Evolutionary conservation across 2,797 vertebrate genomes (phyloP).

Genomic region (Chrysocyon brachyurus): DNA sequence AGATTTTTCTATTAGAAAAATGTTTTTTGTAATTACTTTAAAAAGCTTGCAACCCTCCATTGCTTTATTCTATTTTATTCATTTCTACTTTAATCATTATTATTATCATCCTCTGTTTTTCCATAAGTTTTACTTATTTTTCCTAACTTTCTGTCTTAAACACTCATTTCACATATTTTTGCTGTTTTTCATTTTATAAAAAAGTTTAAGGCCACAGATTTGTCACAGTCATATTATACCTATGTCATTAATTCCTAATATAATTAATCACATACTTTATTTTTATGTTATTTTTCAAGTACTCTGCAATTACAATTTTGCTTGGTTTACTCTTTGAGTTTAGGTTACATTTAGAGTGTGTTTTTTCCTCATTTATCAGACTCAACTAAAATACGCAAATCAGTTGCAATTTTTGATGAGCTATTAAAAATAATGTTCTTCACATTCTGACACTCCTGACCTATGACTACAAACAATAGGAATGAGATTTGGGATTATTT

Average conservation of each 20-base stretch:
- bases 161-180: background rate
- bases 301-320: background rate
- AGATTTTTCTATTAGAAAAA: conserved; percentile 30
- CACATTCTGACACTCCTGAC: background rate
- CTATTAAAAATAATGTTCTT: conserved; percentile 28
- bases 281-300: conserved; percentile 26
- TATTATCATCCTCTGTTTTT: background rate
- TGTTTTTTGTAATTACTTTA: background rate
- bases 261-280: background rate
- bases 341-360: conserved; percentile 17
- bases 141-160: background rate
- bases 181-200: background rate
- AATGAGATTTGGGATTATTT: conserved; percentile 11
- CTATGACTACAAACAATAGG: background rate
- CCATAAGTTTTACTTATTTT: background rate
- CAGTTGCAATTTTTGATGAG: background rate
- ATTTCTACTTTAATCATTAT: background rate
- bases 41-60: background rate
- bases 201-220: background rate
- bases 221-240: background rate
- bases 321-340: background rate
- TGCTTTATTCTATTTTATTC: background rate
- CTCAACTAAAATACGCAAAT: conserved; percentile 6
- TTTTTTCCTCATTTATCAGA: background rate
- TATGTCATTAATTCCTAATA: background rate